A percentile compares a stretch with the other conserved stretches of the same genome.
Conservation (phyloP, 1,140 invertebrate genomes). For the Caligus rogercresseyi region DNA sequence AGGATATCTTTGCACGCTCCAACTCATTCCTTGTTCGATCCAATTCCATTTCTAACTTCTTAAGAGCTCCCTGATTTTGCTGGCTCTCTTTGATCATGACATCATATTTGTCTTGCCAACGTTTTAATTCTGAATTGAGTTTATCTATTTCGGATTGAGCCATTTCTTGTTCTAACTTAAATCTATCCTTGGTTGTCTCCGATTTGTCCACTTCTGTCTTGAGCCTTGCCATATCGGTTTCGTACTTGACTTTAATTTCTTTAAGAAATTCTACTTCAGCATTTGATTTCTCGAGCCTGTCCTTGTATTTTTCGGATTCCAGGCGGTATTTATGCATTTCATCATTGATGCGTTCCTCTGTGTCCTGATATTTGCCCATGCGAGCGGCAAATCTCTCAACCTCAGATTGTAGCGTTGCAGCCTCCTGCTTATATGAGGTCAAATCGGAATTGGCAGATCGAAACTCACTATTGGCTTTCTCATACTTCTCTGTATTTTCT, state of each 20-base stretch:
- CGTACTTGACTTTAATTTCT: constrained; percentile 33
- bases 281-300: constrained; percentile 37
- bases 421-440: constrained; percentile 46
- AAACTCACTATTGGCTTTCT: constrained; percentile 59
- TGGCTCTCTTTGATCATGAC: constrained; percentile 23
- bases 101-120: constrained; percentile 27
- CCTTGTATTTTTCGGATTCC: constrained; percentile 31
- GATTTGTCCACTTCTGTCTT: constrained; percentile 26
- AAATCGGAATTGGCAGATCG: constrained; percentile 56
- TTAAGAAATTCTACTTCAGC: constrained; percentile 38
- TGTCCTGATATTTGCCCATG: constrained; percentile 57
- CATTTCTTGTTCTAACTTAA: constrained; percentile 35
- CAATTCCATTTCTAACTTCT: constrained; percentile 22
- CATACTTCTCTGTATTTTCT: constrained; percentile 75
- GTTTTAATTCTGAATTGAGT: constrained; percentile 25
- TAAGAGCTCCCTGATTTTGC: background rate
- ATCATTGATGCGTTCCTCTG: constrained; percentile 43
- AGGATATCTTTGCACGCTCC: constrained; percentile 22
- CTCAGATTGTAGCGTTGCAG: constrained; percentile 45
- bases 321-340: constrained; percentile 11
- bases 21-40: constrained; percentile 18
- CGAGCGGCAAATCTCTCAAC: constrained; percentile 51
- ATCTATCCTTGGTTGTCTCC: constrained; percentile 38
- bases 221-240: constrained; percentile 25
- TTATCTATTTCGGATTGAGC: constrained; percentile 27